Conservation (phyloP, 2,113 vertebrate species). For the Myotis davidii region DNA sequence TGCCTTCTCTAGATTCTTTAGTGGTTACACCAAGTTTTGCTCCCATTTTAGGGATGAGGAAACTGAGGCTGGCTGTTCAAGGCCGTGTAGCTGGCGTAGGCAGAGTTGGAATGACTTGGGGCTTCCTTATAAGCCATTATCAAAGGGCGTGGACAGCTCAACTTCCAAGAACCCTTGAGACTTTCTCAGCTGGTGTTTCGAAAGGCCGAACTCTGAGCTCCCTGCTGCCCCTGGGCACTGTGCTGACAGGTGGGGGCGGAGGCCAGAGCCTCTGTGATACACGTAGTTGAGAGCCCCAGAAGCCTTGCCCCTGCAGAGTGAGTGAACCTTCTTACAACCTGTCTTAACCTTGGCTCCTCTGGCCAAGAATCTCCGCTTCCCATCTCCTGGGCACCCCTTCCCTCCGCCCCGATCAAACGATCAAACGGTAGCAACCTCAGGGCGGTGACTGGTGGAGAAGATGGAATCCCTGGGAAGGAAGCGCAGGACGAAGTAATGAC, state of each 20-base stretch:
- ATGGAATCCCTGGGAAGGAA: not conserved
- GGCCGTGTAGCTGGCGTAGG: not conserved
- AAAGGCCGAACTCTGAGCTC: not conserved
- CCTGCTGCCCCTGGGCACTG: not conserved
- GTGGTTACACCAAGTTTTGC: not conserved
- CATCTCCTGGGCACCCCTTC: not conserved
- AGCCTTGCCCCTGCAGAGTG: not conserved
- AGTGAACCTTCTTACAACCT: not conserved
- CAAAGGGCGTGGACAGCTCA: not conserved
- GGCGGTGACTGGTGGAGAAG: not conserved
- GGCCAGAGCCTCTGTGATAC: too few species aligned
- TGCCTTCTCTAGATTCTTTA: not conserved
- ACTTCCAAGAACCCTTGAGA: not conserved
- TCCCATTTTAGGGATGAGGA: not conserved
- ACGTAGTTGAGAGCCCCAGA: fast-evolving
- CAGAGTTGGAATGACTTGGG: not conserved
- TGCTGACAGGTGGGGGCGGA: not conserved
- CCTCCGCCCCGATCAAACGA: not conserved
- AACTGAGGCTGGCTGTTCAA: not conserved
- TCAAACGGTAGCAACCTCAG: not conserved
- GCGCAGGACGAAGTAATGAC: not conserved
- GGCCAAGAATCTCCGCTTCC: not conserved
- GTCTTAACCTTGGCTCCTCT: not conserved
- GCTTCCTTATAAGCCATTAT: not conserved
- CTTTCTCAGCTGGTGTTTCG: not conserved